phyloP scores from a whole-genome alignment of 2,888 invertebrate genomes.

The Caenorhabditis sulstoni region DNA sequence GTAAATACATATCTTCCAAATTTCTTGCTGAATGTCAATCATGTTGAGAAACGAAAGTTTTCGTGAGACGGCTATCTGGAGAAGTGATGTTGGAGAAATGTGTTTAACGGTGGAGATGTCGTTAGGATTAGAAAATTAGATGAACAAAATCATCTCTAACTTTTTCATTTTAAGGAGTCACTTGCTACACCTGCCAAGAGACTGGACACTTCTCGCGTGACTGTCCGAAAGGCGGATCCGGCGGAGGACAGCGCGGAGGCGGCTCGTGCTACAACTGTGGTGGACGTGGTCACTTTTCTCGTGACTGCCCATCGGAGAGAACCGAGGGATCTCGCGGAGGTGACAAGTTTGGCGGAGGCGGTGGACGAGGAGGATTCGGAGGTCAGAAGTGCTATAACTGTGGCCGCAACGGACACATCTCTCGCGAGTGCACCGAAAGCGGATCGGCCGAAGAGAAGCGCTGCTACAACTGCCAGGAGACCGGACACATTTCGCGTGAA shows the following conservation, averaged over 20 bases:
- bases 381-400: conserved; percentile 76
- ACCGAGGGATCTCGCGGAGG: conserved; percentile 53
- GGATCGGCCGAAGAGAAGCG: conserved; percentile 83
- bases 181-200: conserved; percentile 75
- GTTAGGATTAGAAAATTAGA: conserved; percentile 6
- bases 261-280: conserved; percentile 69
- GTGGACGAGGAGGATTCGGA: conserved; percentile 53
- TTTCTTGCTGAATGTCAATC: conserved; percentile 39
- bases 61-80: conserved; percentile 54
- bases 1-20: conserved; percentile 60
- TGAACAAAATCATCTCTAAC: neutral
- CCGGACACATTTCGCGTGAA: conserved; percentile 75
- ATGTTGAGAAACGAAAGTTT: conserved; percentile 39
- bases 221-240: conserved; percentile 69
- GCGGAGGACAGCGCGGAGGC: conserved; percentile 58
- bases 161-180: conserved; percentile 46
- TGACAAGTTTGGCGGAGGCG: conserved; percentile 57
- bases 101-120: conserved; percentile 42
- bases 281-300: conserved; percentile 76
- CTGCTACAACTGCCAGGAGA: conserved; percentile 89
- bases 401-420: conserved; percentile 74
- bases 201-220: conserved; percentile 78
- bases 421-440: conserved; percentile 74
- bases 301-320: conserved; percentile 74
- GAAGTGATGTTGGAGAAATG: conserved; percentile 56